Base-by-base conservation (phyloP, 2,797 vertebrate species). In the Tenualosa thibaudeaui region DNA sequence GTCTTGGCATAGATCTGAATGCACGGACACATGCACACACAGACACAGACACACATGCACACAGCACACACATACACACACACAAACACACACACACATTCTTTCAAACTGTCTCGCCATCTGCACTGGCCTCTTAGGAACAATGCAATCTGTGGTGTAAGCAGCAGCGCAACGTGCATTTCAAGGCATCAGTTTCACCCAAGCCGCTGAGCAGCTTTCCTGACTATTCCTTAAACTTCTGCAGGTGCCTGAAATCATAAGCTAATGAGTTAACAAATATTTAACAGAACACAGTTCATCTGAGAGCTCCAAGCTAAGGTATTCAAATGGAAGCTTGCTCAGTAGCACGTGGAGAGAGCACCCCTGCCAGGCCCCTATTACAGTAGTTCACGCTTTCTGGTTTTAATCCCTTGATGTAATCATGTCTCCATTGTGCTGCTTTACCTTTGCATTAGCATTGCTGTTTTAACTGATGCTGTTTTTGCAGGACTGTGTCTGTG, bases 101-200 rank as follows among this genome's bases (percentile, higher is more conserved):
- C 15, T 43, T 13, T 43, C 17, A 46, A 5, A 19, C 37, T 19
- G 15, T 19, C 37, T 46, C 37, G 19, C 71, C 71, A 78, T 78
- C 71, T 78, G 71, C 6, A 22, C 37, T 22, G 71, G 13, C 40
- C 71, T 78, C 71, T 78, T 19, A 78, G 71, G 71, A 78, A 78
- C 71, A 78, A 78, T 78, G 37, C 71, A 46, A 78, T 78, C 71
- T 78, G 71, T 78, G 71, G 40, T 43, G 37, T 78, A 40, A 78
- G 71, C 71, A 78, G 71, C 40, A 43, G 71, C 13, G 31, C 26
- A 71, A 17, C 65, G 3, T 71, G 65, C 31, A 12, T 43, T 75
- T 75, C 37, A 43, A 75, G 68, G 37, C 71, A 46, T 78, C 31
- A 3, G 0, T 37, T 15, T 71, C 58, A 62, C 58, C n/a, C 58